phyloP scores from a whole-genome alignment of 2,797 vertebrate genomes.

The Pygocentrus nattereri region DNA sequence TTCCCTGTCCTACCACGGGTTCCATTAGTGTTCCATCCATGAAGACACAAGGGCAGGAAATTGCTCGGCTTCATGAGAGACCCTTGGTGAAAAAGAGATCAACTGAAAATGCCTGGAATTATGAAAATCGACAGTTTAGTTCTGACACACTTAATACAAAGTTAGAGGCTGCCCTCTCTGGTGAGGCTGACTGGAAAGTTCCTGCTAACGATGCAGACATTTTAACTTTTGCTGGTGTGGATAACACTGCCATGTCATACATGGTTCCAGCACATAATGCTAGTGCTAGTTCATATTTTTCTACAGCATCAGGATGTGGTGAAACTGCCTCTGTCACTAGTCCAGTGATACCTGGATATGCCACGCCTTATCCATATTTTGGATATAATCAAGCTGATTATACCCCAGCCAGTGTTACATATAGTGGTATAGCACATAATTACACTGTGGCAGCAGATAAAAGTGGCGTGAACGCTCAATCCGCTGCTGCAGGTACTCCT shows the following conservation, averaged over 20 bases:
- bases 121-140: conserved; percentile 39
- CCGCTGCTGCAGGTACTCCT: background rate
- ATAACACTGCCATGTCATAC: background rate
- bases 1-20: background rate
- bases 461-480: conserved; percentile 8
- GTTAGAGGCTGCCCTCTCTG: background rate
- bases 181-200: conserved; percentile 1
- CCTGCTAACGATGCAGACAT: background rate
- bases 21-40: background rate
- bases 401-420: background rate
- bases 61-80: conserved; percentile 22
- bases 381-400: background rate
- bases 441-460: background rate
- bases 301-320: background rate
- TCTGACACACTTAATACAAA: background rate
- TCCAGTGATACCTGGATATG: conserved; percentile 11
- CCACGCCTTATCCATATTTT: background rate
- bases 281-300: conserved; percentile 4
- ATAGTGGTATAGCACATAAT: background rate
- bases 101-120: conserved; percentile 36
- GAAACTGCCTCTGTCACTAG: background rate
- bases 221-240: background rate
- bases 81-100: background rate
- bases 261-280: background rate
- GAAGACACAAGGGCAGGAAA: conserved; percentile 9